Evolutionary conservation across 2,113 vertebrate species (phyloP).

Genomic region (Neomonachus schauinslandi): DNA sequence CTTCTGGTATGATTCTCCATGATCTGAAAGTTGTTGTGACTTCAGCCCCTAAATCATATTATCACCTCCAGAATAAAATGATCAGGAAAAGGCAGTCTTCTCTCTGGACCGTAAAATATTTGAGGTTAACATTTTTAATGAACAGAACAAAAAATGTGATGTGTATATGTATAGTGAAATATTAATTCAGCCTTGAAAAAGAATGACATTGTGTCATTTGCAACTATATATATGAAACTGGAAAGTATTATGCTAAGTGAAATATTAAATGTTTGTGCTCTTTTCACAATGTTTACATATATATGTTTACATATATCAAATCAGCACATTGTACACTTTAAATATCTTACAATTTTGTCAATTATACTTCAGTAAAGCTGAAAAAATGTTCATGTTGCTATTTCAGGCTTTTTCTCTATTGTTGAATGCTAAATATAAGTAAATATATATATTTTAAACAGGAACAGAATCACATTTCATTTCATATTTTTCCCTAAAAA

Average conservation of each 20-base stretch:
- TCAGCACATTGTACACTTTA: neutral
- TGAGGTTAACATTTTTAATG: neutral
- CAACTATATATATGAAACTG: too few relatives aligned
- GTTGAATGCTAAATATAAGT: neutral
- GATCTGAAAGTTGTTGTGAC: neutral
- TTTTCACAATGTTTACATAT: neutral
- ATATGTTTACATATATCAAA: neutral
- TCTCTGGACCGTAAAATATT: neutral
- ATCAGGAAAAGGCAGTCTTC: neutral
- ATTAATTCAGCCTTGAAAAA: neutral
- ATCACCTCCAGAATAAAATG: neutral
- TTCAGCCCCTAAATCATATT: neutral
- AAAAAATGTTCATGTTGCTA: neutral
- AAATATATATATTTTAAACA: slow-evolving; percentile 13
- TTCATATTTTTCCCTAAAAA: neutral
- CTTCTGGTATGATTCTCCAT: neutral
- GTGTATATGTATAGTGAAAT: neutral
- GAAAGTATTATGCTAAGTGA: neutral
- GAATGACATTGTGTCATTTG: neutral
- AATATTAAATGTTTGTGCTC: neutral
- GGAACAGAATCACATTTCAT: slow-evolving; percentile 1
- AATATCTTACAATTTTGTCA: neutral
- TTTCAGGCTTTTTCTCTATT: neutral
- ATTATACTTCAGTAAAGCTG: neutral
- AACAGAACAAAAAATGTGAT: neutral